Base-by-base conservation (phyloP, 2,797 vertebrate genomes). In the Falco concolor region DNA sequence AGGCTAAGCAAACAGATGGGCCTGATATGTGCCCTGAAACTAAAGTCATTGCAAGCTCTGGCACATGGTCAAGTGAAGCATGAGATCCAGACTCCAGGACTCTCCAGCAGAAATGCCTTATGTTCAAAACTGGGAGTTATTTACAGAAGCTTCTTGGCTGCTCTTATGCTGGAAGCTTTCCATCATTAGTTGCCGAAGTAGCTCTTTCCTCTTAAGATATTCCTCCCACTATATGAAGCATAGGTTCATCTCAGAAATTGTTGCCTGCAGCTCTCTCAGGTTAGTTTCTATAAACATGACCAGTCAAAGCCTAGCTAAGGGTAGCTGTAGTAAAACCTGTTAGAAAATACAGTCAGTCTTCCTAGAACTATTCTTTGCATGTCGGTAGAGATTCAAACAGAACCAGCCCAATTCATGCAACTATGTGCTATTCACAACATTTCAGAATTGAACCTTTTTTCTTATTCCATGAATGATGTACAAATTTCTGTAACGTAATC, bases 91-190 rank as follows among this genome's bases (percentile, higher is more conserved):
- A 90, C 89, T 96, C 74, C 86, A 89, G 85, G 90, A 96, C 91
- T 96, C 80, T 93, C 89, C 78, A 93, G 75, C 90, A 91, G 83
- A 91, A 96, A 91, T 87, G 75, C 96, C 95, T 89, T 97, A 90
- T 96, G 96, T 95, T 97, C 93, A 75, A 82, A 92, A 95, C 77
- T 57, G 72, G 74, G 74, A 96, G 82, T 96, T 96, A 96, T 96
- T 96, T 97, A 95, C 96, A 95, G 94, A 96, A 96, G 88, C 84
- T 93, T 95, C 88, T 93, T 96, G 96, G 95, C 90, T 95, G 95
- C 95, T 96, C 88, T 96, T 95, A 89, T 65, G 68, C 68, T 96
- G 95, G 86, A 96, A 93, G 84, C 72, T 52, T 95, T 95, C 91
- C 93, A 93, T 94, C 88, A 96, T 94, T 95, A 95, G 84, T 90